Conservation (phyloP, 2,113 vertebrate genomes). For the Montifringilla adamsi region DNA sequence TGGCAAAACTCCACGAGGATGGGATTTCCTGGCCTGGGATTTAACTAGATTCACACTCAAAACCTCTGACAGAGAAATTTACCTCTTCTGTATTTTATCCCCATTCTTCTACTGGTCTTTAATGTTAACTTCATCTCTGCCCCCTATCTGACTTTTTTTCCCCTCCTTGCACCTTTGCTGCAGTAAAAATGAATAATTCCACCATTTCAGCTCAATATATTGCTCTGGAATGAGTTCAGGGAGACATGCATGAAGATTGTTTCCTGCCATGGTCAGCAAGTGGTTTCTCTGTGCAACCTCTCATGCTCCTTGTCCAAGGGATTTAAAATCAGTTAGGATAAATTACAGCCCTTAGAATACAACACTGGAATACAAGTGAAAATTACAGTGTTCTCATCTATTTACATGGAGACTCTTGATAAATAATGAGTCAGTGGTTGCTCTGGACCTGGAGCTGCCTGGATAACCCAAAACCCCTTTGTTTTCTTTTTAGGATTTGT, state of each 20-base stretch:
- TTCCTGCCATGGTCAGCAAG: neutral
- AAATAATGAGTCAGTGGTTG: conserved; percentile 48
- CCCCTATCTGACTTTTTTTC: neutral
- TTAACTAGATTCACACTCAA: neutral
- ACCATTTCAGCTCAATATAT: neutral
- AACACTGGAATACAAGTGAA: neutral
- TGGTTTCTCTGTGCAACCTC: neutral
- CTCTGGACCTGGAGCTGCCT: neutral
- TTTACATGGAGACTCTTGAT: conserved; percentile 20
- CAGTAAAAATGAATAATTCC: neutral
- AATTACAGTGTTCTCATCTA: conserved; percentile 31
- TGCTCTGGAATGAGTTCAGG: neutral
- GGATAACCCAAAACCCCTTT: neutral
- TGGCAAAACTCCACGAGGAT: neutral
- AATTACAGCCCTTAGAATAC: neutral
- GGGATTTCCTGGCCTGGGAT: neutral
- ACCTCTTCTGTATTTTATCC: neutral
- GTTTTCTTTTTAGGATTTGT: neutral
- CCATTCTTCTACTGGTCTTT: neutral
- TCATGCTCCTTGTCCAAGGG: neutral
- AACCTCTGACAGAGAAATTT: neutral
- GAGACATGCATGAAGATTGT: neutral
- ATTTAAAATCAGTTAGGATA: neutral
- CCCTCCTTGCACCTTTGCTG: neutral
- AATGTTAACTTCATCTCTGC: neutral